phyloP scores from a whole-genome alignment of 2,888 invertebrate genomes.

The Machimus atricapillus region DNA sequence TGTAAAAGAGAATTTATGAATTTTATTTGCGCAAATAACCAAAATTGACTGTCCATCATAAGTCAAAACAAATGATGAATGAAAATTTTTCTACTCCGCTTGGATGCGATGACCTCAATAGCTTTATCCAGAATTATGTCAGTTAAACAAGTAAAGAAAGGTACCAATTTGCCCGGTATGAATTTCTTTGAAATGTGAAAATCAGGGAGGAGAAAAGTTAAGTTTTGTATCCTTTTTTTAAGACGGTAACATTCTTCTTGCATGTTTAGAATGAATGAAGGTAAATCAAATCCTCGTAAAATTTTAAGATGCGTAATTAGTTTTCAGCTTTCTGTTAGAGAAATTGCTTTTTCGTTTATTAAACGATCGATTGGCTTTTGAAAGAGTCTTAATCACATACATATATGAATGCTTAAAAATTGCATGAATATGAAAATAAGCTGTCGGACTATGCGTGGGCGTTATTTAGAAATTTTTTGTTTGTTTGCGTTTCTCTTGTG shows the following conservation, averaged over 20 bases:
- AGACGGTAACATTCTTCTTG: not conserved
- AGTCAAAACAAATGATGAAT: not conserved
- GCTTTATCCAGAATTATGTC: not conserved
- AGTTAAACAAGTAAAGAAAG: not conserved
- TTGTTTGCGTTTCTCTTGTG: not conserved
- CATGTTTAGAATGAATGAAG: not conserved
- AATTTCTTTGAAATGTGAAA: not conserved
- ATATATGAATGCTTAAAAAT: not conserved
- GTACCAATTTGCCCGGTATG: not conserved
- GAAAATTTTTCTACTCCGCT: not conserved
- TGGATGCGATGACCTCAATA: not conserved
- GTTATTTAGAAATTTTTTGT: not conserved
- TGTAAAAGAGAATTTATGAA: too few species aligned
- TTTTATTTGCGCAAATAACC: too few species aligned
- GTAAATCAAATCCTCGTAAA: not conserved
- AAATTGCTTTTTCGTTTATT: not conserved
- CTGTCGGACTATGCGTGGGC: not conserved
- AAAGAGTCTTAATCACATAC: not conserved
- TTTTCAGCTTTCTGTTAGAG: not conserved
- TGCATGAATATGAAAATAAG: not conserved
- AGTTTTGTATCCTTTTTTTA: too few species aligned
- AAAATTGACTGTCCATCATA: too few species aligned
- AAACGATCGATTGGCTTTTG: not conserved
- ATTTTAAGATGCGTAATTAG: not conserved
- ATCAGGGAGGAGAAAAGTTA: not conserved